phyloP scores from a whole-genome alignment of 2,113 vertebrate species.

The Stegastes partitus region DNA sequence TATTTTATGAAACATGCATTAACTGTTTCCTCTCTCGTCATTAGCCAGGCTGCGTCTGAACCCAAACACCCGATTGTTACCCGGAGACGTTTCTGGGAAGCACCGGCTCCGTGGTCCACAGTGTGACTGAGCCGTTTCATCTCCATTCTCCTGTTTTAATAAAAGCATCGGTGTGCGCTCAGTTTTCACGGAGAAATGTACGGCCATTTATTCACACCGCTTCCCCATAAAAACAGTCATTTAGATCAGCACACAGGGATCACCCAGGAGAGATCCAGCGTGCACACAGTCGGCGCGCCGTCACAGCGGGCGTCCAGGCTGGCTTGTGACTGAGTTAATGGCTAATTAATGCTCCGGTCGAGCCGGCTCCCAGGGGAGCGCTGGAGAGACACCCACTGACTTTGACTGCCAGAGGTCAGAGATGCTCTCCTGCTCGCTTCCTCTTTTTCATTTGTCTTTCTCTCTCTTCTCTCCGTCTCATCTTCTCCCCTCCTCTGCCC shows the following conservation, averaged over 20 bases:
- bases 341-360: constrained; percentile 74
- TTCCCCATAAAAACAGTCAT: constrained; percentile 41
- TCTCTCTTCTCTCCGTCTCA: neutral
- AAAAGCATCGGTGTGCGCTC: constrained; percentile 15
- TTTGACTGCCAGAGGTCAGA: constrained; percentile 72
- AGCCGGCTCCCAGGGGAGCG: constrained; percentile 53
- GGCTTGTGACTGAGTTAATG: constrained; percentile 71
- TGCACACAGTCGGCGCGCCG: neutral
- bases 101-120: neutral
- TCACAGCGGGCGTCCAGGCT: constrained; percentile 49
- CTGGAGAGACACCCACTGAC: constrained; percentile 62
- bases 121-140: constrained; percentile 19
- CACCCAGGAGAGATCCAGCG: constrained; percentile 3
- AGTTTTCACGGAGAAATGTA: constrained; percentile 11
- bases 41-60: neutral
- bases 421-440: constrained; percentile 30
- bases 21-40: too few relatives aligned
- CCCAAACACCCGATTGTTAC: neutral
- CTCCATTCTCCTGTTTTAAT: constrained; percentile 34
- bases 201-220: constrained; percentile 37
- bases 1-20: neutral
- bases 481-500: neutral
- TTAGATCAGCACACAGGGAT: constrained; percentile 26
- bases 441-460: constrained; percentile 34
- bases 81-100: constrained; percentile 17